These are phyloP conservation scores for Microctonus brassicae DNA, from an alignment of 2,888 invertebrate species.

Conservation along the genomic window DNA sequence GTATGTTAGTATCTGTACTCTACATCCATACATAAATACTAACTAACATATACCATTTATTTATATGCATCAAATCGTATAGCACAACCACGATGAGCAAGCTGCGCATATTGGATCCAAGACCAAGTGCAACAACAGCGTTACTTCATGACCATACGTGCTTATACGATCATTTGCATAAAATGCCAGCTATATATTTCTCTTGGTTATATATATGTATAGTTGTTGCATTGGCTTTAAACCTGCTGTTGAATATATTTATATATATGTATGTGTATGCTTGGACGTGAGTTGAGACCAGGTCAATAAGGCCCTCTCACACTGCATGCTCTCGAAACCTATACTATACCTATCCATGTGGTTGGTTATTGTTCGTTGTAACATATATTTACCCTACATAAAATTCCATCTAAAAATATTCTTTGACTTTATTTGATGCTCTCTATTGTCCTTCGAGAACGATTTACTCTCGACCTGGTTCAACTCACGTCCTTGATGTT, in stretches of 20 bases:
- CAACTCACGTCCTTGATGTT: neutral
- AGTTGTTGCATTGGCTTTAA: neutral
- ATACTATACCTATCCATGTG: neutral
- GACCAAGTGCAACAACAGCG: slow-evolving; percentile 18
- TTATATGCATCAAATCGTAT: slow-evolving; percentile 22
- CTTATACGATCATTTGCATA: slow-evolving; percentile 30
- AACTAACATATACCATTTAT: slow-evolving; percentile 1
- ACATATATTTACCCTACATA: slow-evolving; percentile 20
- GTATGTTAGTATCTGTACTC: slow-evolving; percentile 30
- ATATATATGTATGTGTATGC: neutral
- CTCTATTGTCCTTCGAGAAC: neutral
- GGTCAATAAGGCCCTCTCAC: slow-evolving; percentile 17
- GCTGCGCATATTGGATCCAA: neutral
- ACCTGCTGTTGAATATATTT: too few species aligned
- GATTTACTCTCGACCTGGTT: neutral
- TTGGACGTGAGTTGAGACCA: slow-evolving; percentile 7
- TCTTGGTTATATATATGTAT: neutral
- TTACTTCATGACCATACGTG: slow-evolving; percentile 25
- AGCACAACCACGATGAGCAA: slow-evolving; percentile 12
- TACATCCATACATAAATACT: slow-evolving; percentile 6
- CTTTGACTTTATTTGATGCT: neutral
- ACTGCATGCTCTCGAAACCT: neutral
- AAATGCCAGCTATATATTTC: slow-evolving; percentile 11
- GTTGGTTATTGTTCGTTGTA: slow-evolving; percentile 20
- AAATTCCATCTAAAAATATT: slow-evolving; percentile 4